Conservation (phyloP, 1,140 invertebrate species). For the Drosophila erecta region DNA sequence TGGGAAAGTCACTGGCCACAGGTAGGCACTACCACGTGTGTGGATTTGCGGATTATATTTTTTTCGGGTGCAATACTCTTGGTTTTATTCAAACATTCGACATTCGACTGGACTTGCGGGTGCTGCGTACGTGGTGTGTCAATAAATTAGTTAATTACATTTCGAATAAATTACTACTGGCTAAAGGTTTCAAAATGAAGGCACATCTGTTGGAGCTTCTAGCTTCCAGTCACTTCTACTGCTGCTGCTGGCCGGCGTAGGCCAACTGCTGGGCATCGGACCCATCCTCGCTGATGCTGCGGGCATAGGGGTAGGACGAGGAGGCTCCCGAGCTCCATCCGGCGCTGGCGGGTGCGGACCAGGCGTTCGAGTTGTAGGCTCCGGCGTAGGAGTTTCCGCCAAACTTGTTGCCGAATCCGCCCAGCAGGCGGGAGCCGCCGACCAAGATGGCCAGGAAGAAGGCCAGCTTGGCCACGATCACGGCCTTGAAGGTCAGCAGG, state of each 20-base stretch:
- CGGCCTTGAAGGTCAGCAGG: slow-evolving; percentile 90
- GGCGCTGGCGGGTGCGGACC: slow-evolving; percentile 71
- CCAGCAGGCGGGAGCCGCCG: slow-evolving; percentile 88
- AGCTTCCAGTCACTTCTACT: slow-evolving; percentile 33
- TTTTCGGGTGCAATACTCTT: slow-evolving; percentile 43
- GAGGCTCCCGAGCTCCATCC: slow-evolving; percentile 84
- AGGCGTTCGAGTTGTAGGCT: slow-evolving; percentile 75
- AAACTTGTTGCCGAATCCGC: slow-evolving; percentile 85
- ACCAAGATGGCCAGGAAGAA: slow-evolving; percentile 89
- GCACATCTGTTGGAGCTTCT: slow-evolving; percentile 54
- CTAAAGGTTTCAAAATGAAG: slow-evolving; percentile 70
- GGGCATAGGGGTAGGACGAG: slow-evolving; percentile 87
- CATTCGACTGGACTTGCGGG: slow-evolving; percentile 58
- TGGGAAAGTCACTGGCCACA: slow-evolving; percentile 63
- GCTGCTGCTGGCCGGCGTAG: slow-evolving; percentile 60
- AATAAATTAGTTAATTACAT: slow-evolving; percentile 77
- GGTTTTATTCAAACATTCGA: slow-evolving; percentile 69
- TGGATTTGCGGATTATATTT: slow-evolving; percentile 14
- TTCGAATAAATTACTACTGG: slow-evolving; percentile 75
- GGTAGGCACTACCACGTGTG: slow-evolving; percentile 35
- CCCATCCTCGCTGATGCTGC: slow-evolving; percentile 85
- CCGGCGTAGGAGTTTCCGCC: slow-evolving; percentile 55
- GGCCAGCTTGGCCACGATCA: slow-evolving; percentile 90
- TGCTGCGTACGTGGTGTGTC: slow-evolving; percentile 27
- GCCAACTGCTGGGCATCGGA: slow-evolving; percentile 85